Evolutionary conservation across 1,140 invertebrate genomes (phyloP).

Genomic region (Scaptomyza hsui): DNA sequence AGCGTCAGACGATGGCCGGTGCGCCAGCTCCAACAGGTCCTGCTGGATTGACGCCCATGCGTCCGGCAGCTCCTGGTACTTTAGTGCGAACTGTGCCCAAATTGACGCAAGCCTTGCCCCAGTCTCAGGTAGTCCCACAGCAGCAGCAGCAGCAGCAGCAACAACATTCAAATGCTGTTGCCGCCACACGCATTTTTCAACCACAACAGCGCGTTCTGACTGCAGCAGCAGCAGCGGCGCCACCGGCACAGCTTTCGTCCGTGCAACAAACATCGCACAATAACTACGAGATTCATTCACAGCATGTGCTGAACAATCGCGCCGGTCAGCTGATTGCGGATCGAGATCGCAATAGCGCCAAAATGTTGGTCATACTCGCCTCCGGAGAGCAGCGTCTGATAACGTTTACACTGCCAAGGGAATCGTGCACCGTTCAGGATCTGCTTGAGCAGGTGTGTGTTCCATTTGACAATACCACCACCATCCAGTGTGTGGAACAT

Average conservation of each 20-base stretch:
- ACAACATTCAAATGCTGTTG: constrained; percentile 9
- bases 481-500: constrained; percentile 89
- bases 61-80: constrained; percentile 25
- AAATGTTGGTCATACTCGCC: constrained; percentile 90
- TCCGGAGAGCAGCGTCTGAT: constrained; percentile 91
- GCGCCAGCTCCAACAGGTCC: constrained; percentile 16
- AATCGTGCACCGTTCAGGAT: constrained; percentile 91
- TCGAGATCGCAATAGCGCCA: constrained; percentile 86
- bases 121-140: constrained; percentile 10
- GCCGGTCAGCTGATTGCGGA: constrained; percentile 68
- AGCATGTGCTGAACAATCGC: constrained; percentile 79
- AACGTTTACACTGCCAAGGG: constrained; percentile 90
- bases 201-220: constrained; percentile 24
- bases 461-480: constrained; percentile 87
- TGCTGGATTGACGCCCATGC: constrained; percentile 37
- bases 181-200: constrained; percentile 14
- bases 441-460: constrained; percentile 90
- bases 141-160: constrained; percentile 24
- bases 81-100: constrained; percentile 57
- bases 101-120: constrained; percentile 27
- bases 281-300: constrained; percentile 81
- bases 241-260: constrained; percentile 50
- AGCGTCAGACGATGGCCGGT: constrained; percentile 53
- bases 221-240: neutral
- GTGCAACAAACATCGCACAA: constrained; percentile 79